These are phyloP conservation scores for Oriolus oriolus DNA, from an alignment of 2,113 vertebrate species.

Conservation along the genomic window DNA sequence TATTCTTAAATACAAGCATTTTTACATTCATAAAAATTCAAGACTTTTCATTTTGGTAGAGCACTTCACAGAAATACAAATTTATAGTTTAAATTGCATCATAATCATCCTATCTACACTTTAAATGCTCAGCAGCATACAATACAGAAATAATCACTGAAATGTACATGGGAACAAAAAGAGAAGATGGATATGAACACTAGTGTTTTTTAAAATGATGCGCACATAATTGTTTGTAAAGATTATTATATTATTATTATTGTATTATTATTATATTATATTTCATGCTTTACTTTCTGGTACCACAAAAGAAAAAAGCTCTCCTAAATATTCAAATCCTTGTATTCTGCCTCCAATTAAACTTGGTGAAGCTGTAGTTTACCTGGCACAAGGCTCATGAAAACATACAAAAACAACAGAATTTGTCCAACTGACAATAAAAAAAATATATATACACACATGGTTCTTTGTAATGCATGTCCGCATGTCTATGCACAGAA, in stretches of 20 bases:
- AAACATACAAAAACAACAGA: background rate
- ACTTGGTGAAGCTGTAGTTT: background rate
- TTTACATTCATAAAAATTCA: constrained; percentile 49
- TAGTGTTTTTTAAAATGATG: background rate
- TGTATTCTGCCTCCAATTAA: background rate
- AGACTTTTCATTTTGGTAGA: background rate
- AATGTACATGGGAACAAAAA: background rate
- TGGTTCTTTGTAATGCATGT: background rate
- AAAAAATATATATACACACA: background rate
- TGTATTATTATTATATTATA: too few relatives aligned
- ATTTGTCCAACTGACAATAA: background rate
- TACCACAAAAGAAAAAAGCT: background rate
- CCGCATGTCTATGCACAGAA: background rate
- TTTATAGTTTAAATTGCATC: background rate
- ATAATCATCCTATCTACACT: background rate
- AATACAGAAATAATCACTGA: constrained; percentile 29
- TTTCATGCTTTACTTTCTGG: background rate
- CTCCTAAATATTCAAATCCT: background rate
- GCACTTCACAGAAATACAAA: background rate
- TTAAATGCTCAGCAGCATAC: constrained; percentile 25
- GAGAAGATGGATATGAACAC: background rate
- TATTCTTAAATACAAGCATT: constrained; percentile 38
- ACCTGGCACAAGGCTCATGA: background rate
- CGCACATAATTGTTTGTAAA: background rate
- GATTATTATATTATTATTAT: too few relatives aligned